Evolutionary conservation across 2,797 vertebrate genomes (phyloP).

Genomic region (Sebastes variabilis): DNA sequence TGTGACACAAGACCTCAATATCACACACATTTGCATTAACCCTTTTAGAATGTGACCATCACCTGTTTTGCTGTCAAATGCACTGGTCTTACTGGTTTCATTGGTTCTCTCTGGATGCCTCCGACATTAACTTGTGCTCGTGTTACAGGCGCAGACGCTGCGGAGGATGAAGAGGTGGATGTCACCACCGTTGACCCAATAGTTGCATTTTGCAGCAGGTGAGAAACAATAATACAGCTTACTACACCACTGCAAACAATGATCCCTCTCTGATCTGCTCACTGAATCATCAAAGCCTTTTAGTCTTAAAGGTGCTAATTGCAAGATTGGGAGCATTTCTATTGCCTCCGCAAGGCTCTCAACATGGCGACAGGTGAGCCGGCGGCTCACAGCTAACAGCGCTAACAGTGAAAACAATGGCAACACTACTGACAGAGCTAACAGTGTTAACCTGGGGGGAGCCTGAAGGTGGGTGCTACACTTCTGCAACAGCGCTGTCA

Average conservation of each 20-base stretch:
- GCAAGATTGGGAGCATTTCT: no score
- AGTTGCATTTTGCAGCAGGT: constrained; percentile 98
- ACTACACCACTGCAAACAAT: background rate
- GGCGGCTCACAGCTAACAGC: no score
- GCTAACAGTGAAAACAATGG: no score
- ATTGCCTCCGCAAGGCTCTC: no score
- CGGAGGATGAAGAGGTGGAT: constrained; percentile 97
- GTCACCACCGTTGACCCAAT: constrained; percentile 97
- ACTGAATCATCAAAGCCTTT: background rate
- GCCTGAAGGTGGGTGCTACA: no score
- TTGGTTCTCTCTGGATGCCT: background rate
- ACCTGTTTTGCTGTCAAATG: background rate
- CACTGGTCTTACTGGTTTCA: background rate
- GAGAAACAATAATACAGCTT: constrained; percentile 19
- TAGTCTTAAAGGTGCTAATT: no score
- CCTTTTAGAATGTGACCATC: background rate
- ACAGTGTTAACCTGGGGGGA: no score
- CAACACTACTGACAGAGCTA: no score
- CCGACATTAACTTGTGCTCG: background rate
- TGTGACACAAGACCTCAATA: background rate
- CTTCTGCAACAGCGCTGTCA: no score
- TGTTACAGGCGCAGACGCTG: constrained; percentile 91
- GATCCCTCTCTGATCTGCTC: background rate
- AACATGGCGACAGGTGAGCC: no score
- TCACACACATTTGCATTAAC: background rate